Base-by-base conservation (phyloP, 2,888 invertebrate genomes). In the Stictocephala bisonia region DNA sequence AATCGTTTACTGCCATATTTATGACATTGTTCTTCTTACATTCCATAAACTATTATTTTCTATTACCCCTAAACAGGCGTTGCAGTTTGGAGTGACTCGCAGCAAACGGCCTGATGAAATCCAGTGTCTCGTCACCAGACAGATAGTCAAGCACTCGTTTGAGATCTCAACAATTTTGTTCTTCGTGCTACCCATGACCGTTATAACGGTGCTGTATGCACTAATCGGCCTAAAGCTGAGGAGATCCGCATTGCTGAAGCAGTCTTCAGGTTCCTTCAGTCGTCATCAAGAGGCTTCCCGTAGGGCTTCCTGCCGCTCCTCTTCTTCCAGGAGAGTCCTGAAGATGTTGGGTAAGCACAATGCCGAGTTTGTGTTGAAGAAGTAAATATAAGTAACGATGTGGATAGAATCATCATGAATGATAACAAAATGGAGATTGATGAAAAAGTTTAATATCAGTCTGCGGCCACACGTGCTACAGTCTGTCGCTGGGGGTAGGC, bases 321-420 rank as follows among this genome's bases (percentile, higher is more conserved):
- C 88, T 79, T 90, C 90, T 0, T 90, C 91, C 0, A 87, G 87
- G 72, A 84, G 91, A 77, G 91, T 93, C 20, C 84, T 93, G 15
- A 91, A 91, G 84, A 93, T 93, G 93, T 84, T 93, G 72, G 91
- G 93, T 93, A 81, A 89, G 90, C 11, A n/a, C n/a, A n/a, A n/a
- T n/a, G n/a, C n/a, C n/a, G n/a, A n/a, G n/a, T n/a, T 35, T 7
- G 11, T 35, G 35, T 11, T 35, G 35, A 35, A 35, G 7, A 35
- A 11, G 35, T 11, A 11, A 35, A 35, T 35, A 35, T 11, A 11
- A 35, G 11, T 35, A 35, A 35, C 13, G 11, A 35, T 35, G 11
- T 11, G 7, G 11, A 35, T 35, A 35, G 11, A 11, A 35, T 11
- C 13, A 35, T 11, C 13, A 35, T 11, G 7, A 35, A 35, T 35